Conservation (phyloP, 2,797 vertebrate species). For the Cheirogaleus major region DNA sequence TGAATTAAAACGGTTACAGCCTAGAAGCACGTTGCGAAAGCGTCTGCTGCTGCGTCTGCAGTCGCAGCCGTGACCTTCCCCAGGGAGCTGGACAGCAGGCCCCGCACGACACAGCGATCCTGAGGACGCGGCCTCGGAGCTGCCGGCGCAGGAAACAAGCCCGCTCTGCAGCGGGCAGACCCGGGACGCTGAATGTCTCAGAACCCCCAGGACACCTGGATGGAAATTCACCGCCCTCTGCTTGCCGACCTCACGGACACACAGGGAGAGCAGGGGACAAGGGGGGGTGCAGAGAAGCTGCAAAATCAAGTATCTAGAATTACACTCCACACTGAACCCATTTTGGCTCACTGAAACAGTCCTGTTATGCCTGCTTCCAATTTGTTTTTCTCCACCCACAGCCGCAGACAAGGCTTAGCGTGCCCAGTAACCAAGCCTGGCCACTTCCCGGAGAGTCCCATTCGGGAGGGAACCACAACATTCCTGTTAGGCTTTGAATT, state of each 20-base stretch:
- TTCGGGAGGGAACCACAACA: not conserved
- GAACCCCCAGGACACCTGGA: not conserved
- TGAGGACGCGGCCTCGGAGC: not conserved
- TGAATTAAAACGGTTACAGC: not conserved
- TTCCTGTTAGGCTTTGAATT: not conserved
- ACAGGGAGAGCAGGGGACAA: not conserved
- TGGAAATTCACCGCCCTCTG: not conserved
- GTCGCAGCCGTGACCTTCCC: not conserved
- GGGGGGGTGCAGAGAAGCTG: not conserved
- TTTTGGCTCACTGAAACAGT: not conserved
- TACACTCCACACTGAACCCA: not conserved
- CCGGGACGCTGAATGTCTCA: not conserved
- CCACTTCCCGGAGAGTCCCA: not conserved
- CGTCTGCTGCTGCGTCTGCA: not conserved
- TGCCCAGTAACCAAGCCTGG: not conserved
- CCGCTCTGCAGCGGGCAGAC: not conserved
- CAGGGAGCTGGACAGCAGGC: slow-evolving; percentile 57
- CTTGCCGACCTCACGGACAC: not conserved
- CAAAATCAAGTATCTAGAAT: not conserved
- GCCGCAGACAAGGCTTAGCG: not conserved
- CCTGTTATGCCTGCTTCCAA: not conserved
- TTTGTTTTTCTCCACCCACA: not conserved
- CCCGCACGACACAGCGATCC: not conserved
- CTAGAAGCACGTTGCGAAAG: not conserved
- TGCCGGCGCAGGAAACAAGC: slow-evolving; percentile 4